These are phyloP conservation scores for Spodoptera exigua DNA, from an alignment of 2,888 invertebrate species.

Conservation along the genomic window DNA sequence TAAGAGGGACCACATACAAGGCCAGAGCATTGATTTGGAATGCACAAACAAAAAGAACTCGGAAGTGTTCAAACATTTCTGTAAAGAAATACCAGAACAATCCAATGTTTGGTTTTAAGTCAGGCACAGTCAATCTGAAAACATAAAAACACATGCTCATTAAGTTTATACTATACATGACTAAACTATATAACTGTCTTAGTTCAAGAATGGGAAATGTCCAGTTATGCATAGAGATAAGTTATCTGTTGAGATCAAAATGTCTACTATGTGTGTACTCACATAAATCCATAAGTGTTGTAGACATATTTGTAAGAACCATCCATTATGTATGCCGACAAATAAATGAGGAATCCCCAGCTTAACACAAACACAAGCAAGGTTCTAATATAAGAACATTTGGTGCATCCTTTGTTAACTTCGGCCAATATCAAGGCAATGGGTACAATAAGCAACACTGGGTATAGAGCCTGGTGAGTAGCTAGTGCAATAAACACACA, in stretches of 20 bases:
- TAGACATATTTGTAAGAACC: constrained; percentile 91
- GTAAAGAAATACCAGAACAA: constrained; percentile 99
- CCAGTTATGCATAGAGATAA: neutral
- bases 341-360: constrained; percentile 88
- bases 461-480: constrained; percentile 95
- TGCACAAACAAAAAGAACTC: constrained; percentile 97
- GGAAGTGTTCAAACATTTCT: constrained; percentile 99
- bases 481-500: constrained; percentile 93
- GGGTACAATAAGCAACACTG: constrained; percentile 95
- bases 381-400: constrained; percentile 85
- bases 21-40: constrained; percentile 98
- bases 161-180: neutral
- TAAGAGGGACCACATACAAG: constrained; percentile 96
- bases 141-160: constrained; percentile 42
- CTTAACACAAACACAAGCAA: constrained; percentile 86
- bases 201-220: neutral
- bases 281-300: constrained; percentile 95
- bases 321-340: constrained; percentile 91
- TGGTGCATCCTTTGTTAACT: constrained; percentile 83
- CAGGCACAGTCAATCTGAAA: constrained; percentile 96
- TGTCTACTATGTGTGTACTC: constrained; percentile 73
- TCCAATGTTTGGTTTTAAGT: constrained; percentile 98
- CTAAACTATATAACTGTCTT: too few species aligned
- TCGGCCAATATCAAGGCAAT: constrained; percentile 92
- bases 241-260: neutral